A percentile compares a stretch with the other conserved stretches of the same genome.
Evolutionary conservation across 2,888 invertebrate genomes (phyloP).

Genomic region (Acholoe squamosa): DNA sequence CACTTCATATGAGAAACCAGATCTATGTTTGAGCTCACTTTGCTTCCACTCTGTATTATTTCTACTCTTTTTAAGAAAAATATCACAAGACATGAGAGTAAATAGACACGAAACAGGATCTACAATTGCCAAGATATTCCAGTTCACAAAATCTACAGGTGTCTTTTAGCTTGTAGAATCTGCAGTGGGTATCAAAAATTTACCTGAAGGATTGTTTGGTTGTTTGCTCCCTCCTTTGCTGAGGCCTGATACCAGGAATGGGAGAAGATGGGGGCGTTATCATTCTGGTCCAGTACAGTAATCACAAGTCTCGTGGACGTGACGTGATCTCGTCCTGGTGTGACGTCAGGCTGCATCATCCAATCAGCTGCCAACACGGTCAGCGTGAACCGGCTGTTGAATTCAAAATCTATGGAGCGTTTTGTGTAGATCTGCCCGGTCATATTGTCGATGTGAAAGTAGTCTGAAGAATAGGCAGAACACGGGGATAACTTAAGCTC

Average conservation of each 20-base stretch:
- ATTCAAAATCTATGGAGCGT: conserved; percentile 62
- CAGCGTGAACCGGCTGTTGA: conserved; percentile 10
- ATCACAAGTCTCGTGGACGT: conserved; percentile 41
- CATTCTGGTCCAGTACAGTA: conserved; percentile 65
- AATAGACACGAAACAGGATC: no score
- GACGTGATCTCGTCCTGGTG: conserved; percentile 23
- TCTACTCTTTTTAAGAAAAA: no score
- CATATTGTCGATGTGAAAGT: conserved; percentile 49
- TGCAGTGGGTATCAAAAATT: no score
- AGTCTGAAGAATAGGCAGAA: conserved; percentile 8
- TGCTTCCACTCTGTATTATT: no score
- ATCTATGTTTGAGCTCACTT: no score
- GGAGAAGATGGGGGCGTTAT: conserved; percentile 64
- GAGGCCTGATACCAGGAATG: conserved; percentile 51
- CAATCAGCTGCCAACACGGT: conserved; percentile 54
- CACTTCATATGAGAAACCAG: no score
- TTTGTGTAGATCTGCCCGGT: conserved; percentile 59
- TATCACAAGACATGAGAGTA: no score
- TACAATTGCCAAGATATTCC: no score
- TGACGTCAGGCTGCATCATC: conserved; percentile 20
- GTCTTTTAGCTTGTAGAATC: no score
- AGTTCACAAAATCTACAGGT: no score
- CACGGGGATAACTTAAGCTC: no score
- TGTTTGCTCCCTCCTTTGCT: conserved; percentile 59
- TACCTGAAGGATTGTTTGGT: conserved; percentile 47